Evolutionary conservation across 2,888 invertebrate species (phyloP), one percentile per base, ranked within the genome.

Genomic region (Elmis aenea): DNA sequence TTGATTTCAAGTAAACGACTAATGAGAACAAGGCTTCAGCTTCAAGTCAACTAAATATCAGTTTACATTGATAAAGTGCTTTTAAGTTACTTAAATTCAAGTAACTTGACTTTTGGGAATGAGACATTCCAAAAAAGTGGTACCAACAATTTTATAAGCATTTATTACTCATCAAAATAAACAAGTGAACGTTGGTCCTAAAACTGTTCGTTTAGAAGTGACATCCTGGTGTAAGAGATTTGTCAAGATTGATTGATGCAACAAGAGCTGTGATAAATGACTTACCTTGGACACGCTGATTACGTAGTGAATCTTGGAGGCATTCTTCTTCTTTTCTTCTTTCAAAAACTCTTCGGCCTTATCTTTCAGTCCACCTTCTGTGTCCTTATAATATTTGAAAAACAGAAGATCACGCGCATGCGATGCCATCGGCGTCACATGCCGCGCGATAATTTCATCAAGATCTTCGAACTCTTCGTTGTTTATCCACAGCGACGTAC

Each of bases 401-500:
- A 83, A 79, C 31, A 94, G 70, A 21, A 99, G 73, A 61, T 99
- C 99, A 2, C 94, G 77, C 0, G 91, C 93, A 59, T 85, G 85
- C 0, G 86, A 79, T 0, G 96, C 95, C 95, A 99, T 95, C 0
- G 97, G 99, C 41, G 90, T 93, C 3, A 99, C 85, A 68, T 93
- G 81, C 6, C 97, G 80, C 0, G 97, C 96, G 34, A 99, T 90
- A 41, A 99, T 99, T 81, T 99, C 99, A 67, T 99, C 99, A 16
- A 99, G 72, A 69, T 99, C 99, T 71, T 99, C 99, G 67, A 93
- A 99, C 60, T 95, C 94, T 57, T 95, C 90, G 42, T 77, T 82
- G 18, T 83, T 84, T 53, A 97, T 97, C 81, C 84, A 85, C 6
- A 97, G 73, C 3, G 80, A 79, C 56, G 81, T 80, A 31, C 97